These are phyloP conservation scores for Suillia variegata DNA, from an alignment of 2,888 invertebrate genomes.

Conservation along the genomic window DNA sequence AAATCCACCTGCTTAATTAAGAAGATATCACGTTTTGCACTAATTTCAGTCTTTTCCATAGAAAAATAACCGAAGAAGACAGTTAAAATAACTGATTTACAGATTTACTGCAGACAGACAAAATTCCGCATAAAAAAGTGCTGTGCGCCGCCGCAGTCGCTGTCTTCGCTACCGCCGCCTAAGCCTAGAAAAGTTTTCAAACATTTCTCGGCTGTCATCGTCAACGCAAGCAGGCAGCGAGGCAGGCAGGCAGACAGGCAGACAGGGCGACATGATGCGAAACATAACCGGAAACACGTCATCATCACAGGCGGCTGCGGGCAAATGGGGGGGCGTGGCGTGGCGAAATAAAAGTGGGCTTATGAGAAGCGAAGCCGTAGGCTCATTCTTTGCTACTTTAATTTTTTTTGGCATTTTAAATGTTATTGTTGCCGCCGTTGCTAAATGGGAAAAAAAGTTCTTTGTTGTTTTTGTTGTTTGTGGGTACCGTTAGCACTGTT, in stretches of 20 bases:
- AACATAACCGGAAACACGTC: constrained; percentile 1
- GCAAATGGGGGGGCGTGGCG: not conserved
- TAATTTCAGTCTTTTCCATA: too few relatives aligned
- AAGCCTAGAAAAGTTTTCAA: not conserved
- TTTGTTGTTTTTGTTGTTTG: not conserved
- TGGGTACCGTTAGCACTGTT: too few relatives aligned
- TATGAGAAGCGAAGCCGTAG: not conserved
- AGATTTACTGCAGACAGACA: too few relatives aligned
- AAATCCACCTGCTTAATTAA: too few relatives aligned
- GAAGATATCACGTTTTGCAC: too few relatives aligned
- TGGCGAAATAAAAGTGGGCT: not conserved
- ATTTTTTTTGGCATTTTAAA: constrained; percentile 2
- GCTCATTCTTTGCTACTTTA: not conserved
- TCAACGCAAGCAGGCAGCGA: too few relatives aligned
- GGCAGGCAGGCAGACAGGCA: too few relatives aligned
- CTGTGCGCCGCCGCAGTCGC: not conserved
- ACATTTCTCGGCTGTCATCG: constrained; percentile 1
- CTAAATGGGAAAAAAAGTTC: constrained; percentile 9
- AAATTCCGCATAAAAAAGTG: too few relatives aligned
- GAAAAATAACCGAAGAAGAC: too few relatives aligned
- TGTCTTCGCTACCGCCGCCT: not conserved
- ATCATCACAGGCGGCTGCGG: not conserved
- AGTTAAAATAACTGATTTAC: too few relatives aligned
- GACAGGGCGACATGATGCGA: constrained; percentile 1
- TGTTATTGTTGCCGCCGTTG: constrained; percentile 1